These are phyloP conservation scores for Diploscapter pachys DNA, from an alignment of 1,140 invertebrate species.

Conservation along the genomic window DNA sequence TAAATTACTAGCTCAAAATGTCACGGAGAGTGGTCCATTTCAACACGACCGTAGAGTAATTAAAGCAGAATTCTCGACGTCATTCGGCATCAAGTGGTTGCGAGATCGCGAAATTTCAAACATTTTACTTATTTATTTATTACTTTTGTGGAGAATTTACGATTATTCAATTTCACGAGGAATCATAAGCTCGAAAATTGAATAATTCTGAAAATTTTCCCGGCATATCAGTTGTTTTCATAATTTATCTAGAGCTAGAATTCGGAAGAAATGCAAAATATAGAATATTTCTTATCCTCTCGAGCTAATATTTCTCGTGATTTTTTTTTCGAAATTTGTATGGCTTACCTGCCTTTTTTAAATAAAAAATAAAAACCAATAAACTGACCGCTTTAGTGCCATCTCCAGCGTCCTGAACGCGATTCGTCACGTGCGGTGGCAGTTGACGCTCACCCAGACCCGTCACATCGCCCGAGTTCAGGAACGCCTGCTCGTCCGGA, in stretches of 20 bases:
- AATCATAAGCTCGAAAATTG: neutral
- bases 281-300: slow-evolving; percentile 20
- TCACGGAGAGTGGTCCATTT: no score
- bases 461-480: slow-evolving; percentile 82
- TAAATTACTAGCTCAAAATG: no score
- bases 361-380: neutral
- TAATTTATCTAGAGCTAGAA: slow-evolving; percentile 8
- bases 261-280: slow-evolving; percentile 15
- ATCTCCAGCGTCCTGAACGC: slow-evolving; percentile 59
- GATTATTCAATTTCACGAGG: no score
- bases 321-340: slow-evolving; percentile 19
- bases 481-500: slow-evolving; percentile 85
- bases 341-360: slow-evolving; percentile 16
- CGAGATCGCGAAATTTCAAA: no score
- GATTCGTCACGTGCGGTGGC: slow-evolving; percentile 75
- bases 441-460: slow-evolving; percentile 72
- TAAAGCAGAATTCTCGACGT: no score
- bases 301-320: slow-evolving; percentile 23
- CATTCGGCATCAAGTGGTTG: no score
- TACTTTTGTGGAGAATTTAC: no score
- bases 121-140: no score
- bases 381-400: slow-evolving; percentile 48
- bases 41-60: no score
- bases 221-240: slow-evolving; percentile 10
- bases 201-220: neutral